Evolutionary conservation across 1,140 invertebrate species (phyloP).

Genomic region (Brachionus asplanchnoidis): DNA sequence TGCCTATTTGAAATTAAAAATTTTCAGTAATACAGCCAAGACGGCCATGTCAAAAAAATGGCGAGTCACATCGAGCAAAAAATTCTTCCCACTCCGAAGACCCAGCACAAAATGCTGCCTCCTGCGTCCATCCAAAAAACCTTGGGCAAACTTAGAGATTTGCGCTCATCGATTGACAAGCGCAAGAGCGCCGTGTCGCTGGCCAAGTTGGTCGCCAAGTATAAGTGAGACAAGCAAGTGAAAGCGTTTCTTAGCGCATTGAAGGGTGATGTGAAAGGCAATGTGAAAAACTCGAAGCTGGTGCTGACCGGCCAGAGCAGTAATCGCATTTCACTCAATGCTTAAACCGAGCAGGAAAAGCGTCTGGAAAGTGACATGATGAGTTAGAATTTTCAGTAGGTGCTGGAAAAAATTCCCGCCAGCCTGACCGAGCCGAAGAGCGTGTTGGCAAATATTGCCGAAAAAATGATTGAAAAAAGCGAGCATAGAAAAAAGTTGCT

Average conservation of each 20-base stretch:
- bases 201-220: not conserved
- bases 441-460: not conserved
- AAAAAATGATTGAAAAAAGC: not conserved
- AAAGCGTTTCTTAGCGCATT: conserved; percentile 10
- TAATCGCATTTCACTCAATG: not conserved
- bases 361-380: not conserved
- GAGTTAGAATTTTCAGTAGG: not conserved
- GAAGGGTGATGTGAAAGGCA: too few species aligned
- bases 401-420: not conserved
- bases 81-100: not conserved
- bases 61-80: not conserved
- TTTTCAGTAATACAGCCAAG: too few species aligned
- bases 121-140: not conserved
- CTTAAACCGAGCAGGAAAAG: not conserved
- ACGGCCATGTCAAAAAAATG: conserved; percentile 7
- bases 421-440: not conserved
- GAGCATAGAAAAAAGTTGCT: not conserved
- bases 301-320: not conserved
- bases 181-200: not conserved
- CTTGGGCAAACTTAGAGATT: not conserved
- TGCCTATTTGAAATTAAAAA: too few species aligned
- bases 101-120: not conserved
- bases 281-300: not conserved
- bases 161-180: conserved; percentile 12
- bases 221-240: conserved; percentile 1